Evolutionary conservation across 2,888 invertebrate genomes (phyloP).

Genomic region (Sphaerophoria taeniata): DNA sequence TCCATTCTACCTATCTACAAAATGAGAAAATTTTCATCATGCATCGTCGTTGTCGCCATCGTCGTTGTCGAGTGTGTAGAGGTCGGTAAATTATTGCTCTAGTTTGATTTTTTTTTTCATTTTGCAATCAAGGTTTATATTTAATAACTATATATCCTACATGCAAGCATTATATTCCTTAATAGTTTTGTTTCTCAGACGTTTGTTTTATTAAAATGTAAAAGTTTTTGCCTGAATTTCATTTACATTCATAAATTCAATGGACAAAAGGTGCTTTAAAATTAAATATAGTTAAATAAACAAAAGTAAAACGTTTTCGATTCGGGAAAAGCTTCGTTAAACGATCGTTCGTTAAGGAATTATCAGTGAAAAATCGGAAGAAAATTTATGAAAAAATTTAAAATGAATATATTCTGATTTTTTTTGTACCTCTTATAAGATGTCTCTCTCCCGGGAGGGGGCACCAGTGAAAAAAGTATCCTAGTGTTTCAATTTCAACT

Average conservation of each 20-base stretch:
- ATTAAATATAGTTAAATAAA: neutral
- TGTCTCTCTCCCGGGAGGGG: conserved; percentile 71
- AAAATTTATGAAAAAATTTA: conserved; percentile 35
- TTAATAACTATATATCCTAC: neutral
- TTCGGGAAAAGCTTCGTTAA: neutral
- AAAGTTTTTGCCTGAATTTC: neutral
- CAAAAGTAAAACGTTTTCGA: neutral
- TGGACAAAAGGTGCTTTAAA: neutral
- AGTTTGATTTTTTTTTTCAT: conserved; percentile 51
- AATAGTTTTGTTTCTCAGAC: neutral
- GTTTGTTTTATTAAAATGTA: neutral
- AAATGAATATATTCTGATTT: conserved; percentile 38
- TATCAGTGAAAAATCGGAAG: neutral
- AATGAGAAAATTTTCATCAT: conserved; percentile 61
- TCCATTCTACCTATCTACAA: conserved; percentile 26
- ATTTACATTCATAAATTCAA: neutral
- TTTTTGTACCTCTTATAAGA: conserved; percentile 36
- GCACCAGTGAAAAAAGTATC: conserved; percentile 43
- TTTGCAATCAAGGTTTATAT: conserved; percentile 42
- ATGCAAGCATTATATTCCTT: too few relatives aligned
- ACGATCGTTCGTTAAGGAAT: too few relatives aligned
- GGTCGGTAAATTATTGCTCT: conserved; percentile 68
- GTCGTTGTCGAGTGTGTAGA: conserved; percentile 70
- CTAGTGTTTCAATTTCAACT: conserved; percentile 32
- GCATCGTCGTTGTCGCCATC: conserved; percentile 61